Evolutionary conservation across 1,140 invertebrate species (phyloP).

Genomic region (Tigriopus japonicus): DNA sequence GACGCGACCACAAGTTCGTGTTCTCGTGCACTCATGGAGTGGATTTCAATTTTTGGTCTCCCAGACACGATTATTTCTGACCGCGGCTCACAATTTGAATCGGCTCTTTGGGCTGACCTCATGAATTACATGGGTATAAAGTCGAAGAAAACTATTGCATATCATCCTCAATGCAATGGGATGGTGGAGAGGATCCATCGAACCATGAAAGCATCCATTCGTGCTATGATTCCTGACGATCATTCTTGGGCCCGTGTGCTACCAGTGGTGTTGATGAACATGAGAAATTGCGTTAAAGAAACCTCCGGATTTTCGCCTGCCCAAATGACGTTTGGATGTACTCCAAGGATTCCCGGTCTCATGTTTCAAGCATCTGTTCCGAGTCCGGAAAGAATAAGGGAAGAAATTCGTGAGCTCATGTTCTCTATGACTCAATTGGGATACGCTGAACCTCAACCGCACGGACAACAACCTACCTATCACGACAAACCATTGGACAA

Average conservation of each 20-base stretch:
- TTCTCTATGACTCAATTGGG: no score
- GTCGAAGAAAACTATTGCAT: slow-evolving; percentile 6
- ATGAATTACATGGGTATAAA: slow-evolving; percentile 5
- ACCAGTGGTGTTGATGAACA: slow-evolving; percentile 8
- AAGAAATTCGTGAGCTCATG: no score
- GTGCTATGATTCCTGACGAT: slow-evolving; percentile 14
- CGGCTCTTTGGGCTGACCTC: neutral
- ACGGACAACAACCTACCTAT: no score
- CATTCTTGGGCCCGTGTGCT: neutral
- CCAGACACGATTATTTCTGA: neutral
- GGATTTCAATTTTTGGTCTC: neutral
- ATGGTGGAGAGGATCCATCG: slow-evolving; percentile 16
- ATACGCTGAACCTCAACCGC: no score
- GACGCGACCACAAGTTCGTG: slow-evolving; percentile 21
- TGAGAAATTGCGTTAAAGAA: slow-evolving; percentile 18
- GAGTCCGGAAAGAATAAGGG: no score
- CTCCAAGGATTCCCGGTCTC: slow-evolving; percentile 15
- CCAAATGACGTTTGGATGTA: slow-evolving; percentile 16
- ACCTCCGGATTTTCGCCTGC: slow-evolving; percentile 16
- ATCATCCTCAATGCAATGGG: slow-evolving; percentile 16
- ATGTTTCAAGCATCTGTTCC: no score
- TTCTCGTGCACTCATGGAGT: neutral
- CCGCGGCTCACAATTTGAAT: neutral
- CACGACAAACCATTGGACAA: no score
- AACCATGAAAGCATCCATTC: slow-evolving; percentile 14